A percentile compares a stretch with the other conserved stretches of the same genome.
Evolutionary conservation across 2,888 invertebrate genomes (phyloP).

Genomic region (Branchinecta sandiegonensis): DNA sequence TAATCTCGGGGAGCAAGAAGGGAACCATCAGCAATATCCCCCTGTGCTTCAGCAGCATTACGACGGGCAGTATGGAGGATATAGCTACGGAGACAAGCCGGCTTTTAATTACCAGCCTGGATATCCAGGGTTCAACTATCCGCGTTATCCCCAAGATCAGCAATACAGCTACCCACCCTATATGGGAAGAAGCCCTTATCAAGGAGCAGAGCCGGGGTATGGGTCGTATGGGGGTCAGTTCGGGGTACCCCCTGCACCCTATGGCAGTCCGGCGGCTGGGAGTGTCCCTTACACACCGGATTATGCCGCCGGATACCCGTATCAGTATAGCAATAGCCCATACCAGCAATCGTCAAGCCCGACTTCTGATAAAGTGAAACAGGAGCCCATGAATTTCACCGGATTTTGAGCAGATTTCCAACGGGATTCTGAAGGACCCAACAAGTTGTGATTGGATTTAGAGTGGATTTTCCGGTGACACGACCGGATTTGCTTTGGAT

Average conservation of each 20-base stretch:
- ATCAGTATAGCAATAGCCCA: conserved; percentile 16
- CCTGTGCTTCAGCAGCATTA: neutral
- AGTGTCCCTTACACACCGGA: conserved; percentile 6
- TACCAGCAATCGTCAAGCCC: conserved; percentile 14
- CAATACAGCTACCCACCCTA: conserved; percentile 6
- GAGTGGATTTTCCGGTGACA: too few species aligned
- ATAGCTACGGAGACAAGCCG: conserved; percentile 10
- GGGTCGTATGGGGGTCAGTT: conserved; percentile 1
- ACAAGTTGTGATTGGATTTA: too few species aligned
- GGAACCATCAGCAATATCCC: conserved; percentile 23
- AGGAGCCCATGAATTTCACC: conserved; percentile 8
- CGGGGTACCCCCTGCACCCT: conserved; percentile 9
- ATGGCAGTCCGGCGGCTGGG: conserved; percentile 13
- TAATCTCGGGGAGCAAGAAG: conserved; percentile 45
- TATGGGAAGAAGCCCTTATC: conserved; percentile 10
- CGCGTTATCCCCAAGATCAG: conserved; percentile 4
- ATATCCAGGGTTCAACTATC: neutral
- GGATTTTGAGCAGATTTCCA: neutral
- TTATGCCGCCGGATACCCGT: conserved; percentile 1
- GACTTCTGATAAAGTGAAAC: neutral
- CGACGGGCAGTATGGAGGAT: neutral
- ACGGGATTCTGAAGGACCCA: too few species aligned
- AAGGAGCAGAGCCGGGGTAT: neutral
- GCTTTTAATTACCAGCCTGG: neutral
- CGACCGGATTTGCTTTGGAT: too few species aligned